phyloP scores from a whole-genome alignment of 2,113 vertebrate species.

The Mungos mungo region DNA sequence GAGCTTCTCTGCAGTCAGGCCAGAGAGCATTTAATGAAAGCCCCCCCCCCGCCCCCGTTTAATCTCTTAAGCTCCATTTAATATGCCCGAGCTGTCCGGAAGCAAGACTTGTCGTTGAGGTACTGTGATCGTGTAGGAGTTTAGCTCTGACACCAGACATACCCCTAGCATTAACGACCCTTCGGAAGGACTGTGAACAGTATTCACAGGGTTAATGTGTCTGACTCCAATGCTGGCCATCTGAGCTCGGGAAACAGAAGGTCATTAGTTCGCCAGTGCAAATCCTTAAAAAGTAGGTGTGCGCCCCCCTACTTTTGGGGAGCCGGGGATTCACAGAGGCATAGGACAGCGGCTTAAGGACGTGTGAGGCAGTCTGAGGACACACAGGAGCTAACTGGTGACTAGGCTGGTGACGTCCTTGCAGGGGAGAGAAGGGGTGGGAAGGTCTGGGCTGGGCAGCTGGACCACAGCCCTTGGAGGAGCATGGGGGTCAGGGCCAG shows the following conservation, averaged over 20 bases:
- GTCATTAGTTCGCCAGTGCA: not conserved
- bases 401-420: not conserved
- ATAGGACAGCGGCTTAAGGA: not conserved
- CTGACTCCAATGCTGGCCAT: too few relatives aligned
- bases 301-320: accelerated
- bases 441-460: not conserved
- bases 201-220: not conserved
- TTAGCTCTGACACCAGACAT: not conserved
- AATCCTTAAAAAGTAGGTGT: not conserved
- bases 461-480: too few relatives aligned
- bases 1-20: not conserved
- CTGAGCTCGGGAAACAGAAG: not conserved
- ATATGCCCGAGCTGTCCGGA: not conserved
- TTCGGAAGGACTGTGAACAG: not conserved
- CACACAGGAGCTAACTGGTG: accelerated
- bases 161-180: not conserved
- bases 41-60: not conserved
- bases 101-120: not conserved
- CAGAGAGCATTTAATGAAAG: not conserved
- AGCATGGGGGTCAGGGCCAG: not conserved
- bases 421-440: not conserved
- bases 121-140: not conserved
- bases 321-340: not conserved
- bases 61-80: not conserved
- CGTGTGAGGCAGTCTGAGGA: accelerated